A percentile compares a stretch with the other conserved stretches of the same genome.
phyloP scores from a whole-genome alignment of 2,113 vertebrate genomes.

The human region DNA sequence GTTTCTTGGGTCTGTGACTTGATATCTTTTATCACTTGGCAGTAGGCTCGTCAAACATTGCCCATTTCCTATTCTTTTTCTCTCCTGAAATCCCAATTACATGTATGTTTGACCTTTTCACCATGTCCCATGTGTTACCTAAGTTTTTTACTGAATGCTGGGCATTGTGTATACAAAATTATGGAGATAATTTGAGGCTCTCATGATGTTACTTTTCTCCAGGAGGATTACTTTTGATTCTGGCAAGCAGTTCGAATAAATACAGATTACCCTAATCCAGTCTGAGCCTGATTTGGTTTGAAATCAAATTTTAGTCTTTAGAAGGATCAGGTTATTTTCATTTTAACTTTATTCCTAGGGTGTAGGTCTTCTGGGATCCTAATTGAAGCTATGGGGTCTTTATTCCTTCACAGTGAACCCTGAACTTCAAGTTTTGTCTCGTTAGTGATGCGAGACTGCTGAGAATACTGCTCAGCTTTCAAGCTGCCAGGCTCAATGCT shows the following conservation, averaged over 20 bases:
- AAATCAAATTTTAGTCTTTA: not conserved
- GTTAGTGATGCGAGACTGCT: not conserved
- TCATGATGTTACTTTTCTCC: not conserved
- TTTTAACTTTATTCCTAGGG: not conserved
- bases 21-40: not conserved
- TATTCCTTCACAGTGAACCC: not conserved
- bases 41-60: not conserved
- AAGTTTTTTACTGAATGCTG: not conserved
- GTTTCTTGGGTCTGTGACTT: not conserved
- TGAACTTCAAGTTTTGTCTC: not conserved
- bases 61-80: not conserved
- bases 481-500: not conserved
- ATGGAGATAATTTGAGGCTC: not conserved
- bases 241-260: not conserved
- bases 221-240: not conserved
- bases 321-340: not conserved
- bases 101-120: not conserved
- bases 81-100: not conserved
- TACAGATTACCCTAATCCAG: not conserved
- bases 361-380: not conserved
- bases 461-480: not conserved
- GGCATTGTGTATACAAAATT: not conserved
- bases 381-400: not conserved
- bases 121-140: no score
- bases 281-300: not conserved